phyloP scores from a whole-genome alignment of 2,888 invertebrate species.

The Tribolium freemani region DNA sequence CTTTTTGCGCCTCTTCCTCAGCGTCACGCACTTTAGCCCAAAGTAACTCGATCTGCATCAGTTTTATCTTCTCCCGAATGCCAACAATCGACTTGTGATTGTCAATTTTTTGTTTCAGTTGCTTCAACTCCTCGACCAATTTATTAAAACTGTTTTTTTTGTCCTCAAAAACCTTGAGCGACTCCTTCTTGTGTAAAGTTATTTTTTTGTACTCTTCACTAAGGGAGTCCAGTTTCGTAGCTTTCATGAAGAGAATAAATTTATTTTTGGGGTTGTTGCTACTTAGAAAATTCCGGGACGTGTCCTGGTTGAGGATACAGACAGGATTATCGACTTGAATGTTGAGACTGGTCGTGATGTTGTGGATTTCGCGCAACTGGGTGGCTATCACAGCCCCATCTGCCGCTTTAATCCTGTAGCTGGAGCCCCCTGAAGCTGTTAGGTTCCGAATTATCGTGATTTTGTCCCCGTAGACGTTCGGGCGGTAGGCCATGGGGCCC shows the following conservation, averaged over 20 bases:
- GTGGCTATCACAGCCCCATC: constrained; percentile 77
- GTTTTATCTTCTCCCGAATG: constrained; percentile 58
- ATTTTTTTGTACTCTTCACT: constrained; percentile 72
- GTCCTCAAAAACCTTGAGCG: constrained; percentile 65
- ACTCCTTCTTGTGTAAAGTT: constrained; percentile 68
- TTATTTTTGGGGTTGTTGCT: constrained; percentile 81
- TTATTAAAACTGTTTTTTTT: constrained; percentile 62
- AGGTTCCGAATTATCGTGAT: constrained; percentile 77
- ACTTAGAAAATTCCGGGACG: constrained; percentile 87
- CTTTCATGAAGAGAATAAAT: constrained; percentile 83
- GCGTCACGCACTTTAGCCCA: constrained; percentile 62
- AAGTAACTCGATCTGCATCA: constrained; percentile 60
- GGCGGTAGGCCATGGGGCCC: constrained; percentile 80
- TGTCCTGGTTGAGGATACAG: constrained; percentile 94
- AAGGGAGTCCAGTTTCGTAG: constrained; percentile 80
- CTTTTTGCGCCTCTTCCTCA: constrained; percentile 55
- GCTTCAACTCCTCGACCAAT: constrained; percentile 55
- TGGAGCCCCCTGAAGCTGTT: constrained; percentile 71
- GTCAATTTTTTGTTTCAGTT: constrained; percentile 57
- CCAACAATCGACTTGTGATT: constrained; percentile 59
- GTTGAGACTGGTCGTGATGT: constrained; percentile 80
- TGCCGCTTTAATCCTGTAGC: constrained; percentile 79
- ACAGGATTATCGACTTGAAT: constrained; percentile 97
- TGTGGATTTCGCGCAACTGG: constrained; percentile 80
- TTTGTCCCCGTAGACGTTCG: constrained; percentile 72